Base-by-base conservation (phyloP, 2,113 vertebrate genomes). In the Eleginops maclovinus region DNA sequence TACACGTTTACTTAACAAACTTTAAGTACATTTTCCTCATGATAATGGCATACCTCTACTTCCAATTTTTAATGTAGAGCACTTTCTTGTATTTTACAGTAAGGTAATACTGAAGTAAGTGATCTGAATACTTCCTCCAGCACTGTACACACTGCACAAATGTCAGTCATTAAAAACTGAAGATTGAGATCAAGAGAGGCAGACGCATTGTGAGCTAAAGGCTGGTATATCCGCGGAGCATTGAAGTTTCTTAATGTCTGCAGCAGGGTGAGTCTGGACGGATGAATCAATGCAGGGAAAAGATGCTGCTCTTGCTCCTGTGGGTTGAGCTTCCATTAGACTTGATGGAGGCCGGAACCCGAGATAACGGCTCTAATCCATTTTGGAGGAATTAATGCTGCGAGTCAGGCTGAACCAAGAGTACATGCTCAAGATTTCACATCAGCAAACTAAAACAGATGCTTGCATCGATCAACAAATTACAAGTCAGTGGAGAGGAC, bases 251-350 rank as follows among this genome's bases (percentile, higher is more conserved):
- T 84, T 91, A 85, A 83, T 24, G 82, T 85, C 58, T 11, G 11
- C 72, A 40, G 64, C 15, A 56, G 50, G 47, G 64, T 59, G 50
- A 54, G 80, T 89, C 69, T 82, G 73, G 84, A 76, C 70, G 65
- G 63, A 74, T 56, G 77, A 91, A 93, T 93, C 90, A 90, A 93
- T 93, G 89, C 69, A 62, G 82, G 65, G 69, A 58, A 75, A 88
- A 88, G 73, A 80, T 64, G 87, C 85, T 79, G 87, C 86, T 80
- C 82, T 79, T 77, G 79, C 73, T 88, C 81, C 78, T 71, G 76
- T 3, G 83, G 81, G 72, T 69, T 88, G 12, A 36, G 75, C 87
- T n/a, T 90, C 91, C 93, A 94, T 94, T 94, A 93, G 93, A 83
- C 89, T 68, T 90, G 90, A 92, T 92, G 91, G 90, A 88, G 81